Evolutionary conservation across 2,113 vertebrate genomes (phyloP).

Genomic region (Neopipo cinnamomea): DNA sequence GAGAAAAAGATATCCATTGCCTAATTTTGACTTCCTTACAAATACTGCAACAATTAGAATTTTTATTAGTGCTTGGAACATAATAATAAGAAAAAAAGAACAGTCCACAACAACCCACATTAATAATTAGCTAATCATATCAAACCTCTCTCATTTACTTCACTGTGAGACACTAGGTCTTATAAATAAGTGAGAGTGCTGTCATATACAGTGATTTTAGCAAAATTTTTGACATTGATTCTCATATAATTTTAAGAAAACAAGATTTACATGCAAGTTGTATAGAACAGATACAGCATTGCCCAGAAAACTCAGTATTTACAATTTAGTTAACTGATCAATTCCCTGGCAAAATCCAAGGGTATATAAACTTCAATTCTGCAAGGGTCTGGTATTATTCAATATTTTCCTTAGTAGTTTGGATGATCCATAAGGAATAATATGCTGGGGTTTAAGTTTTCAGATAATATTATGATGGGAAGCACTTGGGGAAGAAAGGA

Average conservation of each 20-base stretch:
- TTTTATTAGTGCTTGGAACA: not conserved
- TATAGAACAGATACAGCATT: not conserved
- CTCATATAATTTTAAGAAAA: not conserved
- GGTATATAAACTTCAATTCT: not conserved
- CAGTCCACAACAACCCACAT: not conserved
- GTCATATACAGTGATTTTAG: not conserved
- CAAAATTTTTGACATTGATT: not conserved
- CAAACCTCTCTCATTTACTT: not conserved
- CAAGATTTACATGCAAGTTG: not conserved
- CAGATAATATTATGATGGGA: not conserved
- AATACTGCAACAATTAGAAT: not conserved
- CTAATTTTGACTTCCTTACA: not conserved
- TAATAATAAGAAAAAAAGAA: not conserved
- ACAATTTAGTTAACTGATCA: not conserved
- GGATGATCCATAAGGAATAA: not conserved
- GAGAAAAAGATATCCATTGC: not conserved
- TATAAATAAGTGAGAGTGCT: not conserved
- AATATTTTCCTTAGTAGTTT: not conserved
- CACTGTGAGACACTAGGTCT: not conserved
- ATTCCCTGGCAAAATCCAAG: not conserved
- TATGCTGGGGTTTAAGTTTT: not conserved
- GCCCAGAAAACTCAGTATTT: not conserved
- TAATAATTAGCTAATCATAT: not conserved
- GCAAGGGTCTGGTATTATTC: not conserved
- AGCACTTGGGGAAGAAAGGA: not conserved